Conservation (phyloP, 2,888 invertebrate genomes). For the Calameuta filiformis region DNA sequence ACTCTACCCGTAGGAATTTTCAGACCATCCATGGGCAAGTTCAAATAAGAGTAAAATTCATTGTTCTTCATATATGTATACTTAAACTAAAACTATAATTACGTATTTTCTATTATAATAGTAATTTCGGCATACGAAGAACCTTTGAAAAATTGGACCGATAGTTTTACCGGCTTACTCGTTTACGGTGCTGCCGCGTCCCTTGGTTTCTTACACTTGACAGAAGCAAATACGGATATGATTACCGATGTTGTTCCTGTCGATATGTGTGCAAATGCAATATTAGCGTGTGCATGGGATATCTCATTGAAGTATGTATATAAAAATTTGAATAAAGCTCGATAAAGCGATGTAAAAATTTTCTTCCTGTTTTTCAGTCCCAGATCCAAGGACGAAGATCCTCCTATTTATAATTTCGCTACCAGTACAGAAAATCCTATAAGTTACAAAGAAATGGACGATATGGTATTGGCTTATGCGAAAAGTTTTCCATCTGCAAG, state of each 20-base stretch:
- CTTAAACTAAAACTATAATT: too few relatives aligned
- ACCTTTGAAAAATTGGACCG: constrained; percentile 41
- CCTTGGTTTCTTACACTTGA: constrained; percentile 37
- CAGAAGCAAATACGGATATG: constrained; percentile 21
- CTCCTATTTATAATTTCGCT: not conserved
- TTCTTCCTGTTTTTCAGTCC: not conserved
- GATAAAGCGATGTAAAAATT: not conserved
- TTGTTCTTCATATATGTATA: too few relatives aligned
- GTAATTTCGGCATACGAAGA: constrained; percentile 42
- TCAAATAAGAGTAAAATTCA: constrained; percentile 1
- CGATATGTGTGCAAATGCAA: constrained; percentile 45
- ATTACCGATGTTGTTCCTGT: constrained; percentile 42
- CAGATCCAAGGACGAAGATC: not conserved
- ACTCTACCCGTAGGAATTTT: constrained; percentile 43
- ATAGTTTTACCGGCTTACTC: constrained; percentile 33
- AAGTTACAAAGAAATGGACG: not conserved
- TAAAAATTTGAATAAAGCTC: not conserved
- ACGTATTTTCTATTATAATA: constrained; percentile 16
- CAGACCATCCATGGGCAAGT: constrained; percentile 46
- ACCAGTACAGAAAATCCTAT: not conserved
- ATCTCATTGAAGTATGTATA: constrained; percentile 24
- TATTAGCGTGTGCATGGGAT: constrained; percentile 46
- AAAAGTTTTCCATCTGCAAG: not conserved
- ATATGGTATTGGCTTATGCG: not conserved
- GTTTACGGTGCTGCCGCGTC: constrained; percentile 19